These are phyloP conservation scores for Chloromyia formosa DNA, from an alignment of 2,888 invertebrate species.

Conservation along the genomic window DNA sequence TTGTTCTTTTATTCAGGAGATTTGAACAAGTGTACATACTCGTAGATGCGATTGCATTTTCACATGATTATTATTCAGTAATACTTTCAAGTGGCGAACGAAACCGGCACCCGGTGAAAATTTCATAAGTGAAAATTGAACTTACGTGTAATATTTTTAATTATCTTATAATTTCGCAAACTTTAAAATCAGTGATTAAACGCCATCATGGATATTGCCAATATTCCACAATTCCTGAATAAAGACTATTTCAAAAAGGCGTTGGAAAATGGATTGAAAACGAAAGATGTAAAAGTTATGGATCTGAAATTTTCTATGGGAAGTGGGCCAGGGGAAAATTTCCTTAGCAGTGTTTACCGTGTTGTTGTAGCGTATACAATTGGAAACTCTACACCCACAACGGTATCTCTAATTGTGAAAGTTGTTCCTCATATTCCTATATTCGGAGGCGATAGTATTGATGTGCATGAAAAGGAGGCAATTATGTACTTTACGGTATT, in stretches of 20 bases:
- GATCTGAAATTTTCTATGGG: slow-evolving; percentile 47
- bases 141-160: too few species aligned
- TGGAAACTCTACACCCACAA: slow-evolving; percentile 40
- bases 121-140: too few species aligned
- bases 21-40: too few species aligned
- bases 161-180: too few species aligned
- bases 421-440: slow-evolving; percentile 6
- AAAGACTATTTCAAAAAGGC: slow-evolving; percentile 47
- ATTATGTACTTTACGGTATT: slow-evolving; percentile 64
- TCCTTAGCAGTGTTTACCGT: slow-evolving; percentile 49
- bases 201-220: neutral
- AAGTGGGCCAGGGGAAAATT: slow-evolving; percentile 50
- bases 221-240: slow-evolving; percentile 15
- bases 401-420: slow-evolving; percentile 28
- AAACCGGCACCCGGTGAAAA: too few species aligned
- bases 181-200: too few species aligned
- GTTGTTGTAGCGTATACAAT: slow-evolving; percentile 47
- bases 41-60: too few species aligned
- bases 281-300: slow-evolving; percentile 42
- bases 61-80: too few species aligned
- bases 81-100: too few species aligned
- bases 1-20: too few species aligned
- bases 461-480: slow-evolving; percentile 64
- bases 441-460: slow-evolving; percentile 63
- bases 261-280: slow-evolving; percentile 47